Evolutionary conservation across 2,113 vertebrate species (phyloP).

Genomic region (Lamprotornis superbus): DNA sequence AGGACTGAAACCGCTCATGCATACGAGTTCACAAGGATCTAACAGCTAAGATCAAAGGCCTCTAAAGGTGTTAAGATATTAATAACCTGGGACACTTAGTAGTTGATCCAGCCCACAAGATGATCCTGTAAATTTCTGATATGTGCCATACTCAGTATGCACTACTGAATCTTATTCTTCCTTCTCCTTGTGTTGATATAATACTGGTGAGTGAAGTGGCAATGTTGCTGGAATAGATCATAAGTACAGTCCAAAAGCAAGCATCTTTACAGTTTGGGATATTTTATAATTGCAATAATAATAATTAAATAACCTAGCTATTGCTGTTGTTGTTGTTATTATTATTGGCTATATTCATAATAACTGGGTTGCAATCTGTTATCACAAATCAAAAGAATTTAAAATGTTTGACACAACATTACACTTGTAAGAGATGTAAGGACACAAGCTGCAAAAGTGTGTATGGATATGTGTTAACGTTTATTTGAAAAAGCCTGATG

Average conservation of each 20-base stretch:
- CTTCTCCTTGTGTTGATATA: background rate
- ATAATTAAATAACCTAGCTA: background rate
- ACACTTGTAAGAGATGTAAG: background rate
- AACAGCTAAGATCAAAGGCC: background rate
- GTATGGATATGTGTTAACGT: fast-evolving
- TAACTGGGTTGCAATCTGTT: background rate
- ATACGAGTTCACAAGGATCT: background rate
- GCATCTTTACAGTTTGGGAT: background rate
- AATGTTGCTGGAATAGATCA: background rate
- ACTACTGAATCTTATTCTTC: background rate
- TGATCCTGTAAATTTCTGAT: background rate
- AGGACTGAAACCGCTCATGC: background rate
- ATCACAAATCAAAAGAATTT: background rate
- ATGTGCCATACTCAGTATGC: background rate
- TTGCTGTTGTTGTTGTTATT: background rate
- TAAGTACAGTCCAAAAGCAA: background rate
- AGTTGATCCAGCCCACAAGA: background rate
- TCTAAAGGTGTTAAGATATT: background rate
- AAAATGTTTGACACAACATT: background rate
- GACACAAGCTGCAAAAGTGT: background rate
- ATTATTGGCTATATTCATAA: background rate
- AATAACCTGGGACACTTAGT: background rate
- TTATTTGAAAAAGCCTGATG: background rate
- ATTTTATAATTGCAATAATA: background rate
- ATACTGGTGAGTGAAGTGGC: background rate